Conservation (phyloP, 2,888 invertebrate genomes). For the Prosopocoilus inquinatus region DNA sequence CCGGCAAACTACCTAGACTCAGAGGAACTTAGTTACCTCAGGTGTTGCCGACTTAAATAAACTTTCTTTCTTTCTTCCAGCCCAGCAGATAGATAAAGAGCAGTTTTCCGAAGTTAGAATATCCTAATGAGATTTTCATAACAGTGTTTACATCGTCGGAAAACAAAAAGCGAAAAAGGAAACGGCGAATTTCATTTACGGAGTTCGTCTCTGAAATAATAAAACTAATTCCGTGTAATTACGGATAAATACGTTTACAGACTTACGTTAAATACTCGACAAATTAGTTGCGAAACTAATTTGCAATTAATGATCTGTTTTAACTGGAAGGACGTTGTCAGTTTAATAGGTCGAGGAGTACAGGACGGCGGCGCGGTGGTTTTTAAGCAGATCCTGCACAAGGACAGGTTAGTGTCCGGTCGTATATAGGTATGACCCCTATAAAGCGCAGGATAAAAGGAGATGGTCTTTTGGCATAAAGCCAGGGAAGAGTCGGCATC, state of each 20-base stretch:
- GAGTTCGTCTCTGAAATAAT: too few relatives aligned
- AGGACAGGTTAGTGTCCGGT: constrained; percentile 5
- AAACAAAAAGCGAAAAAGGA: too few relatives aligned
- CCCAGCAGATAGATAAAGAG: not conserved
- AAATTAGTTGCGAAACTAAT: not conserved
- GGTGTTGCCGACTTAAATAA: constrained; percentile 38
- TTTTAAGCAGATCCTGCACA: constrained; percentile 9
- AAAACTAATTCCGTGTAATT: too few relatives aligned
- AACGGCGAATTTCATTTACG: too few relatives aligned
- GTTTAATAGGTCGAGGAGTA: constrained; percentile 14
- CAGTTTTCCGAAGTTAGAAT: not conserved
- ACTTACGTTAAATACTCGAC: too few relatives aligned
- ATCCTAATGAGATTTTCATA: too few relatives aligned
- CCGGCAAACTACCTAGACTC: constrained; percentile 43
- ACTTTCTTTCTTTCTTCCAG: constrained; percentile 4
- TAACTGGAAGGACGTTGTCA: constrained; percentile 1
- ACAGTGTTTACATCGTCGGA: too few relatives aligned
- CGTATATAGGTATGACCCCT: constrained; percentile 4
- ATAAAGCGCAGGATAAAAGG: constrained; percentile 5
- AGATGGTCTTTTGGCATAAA: constrained; percentile 1
- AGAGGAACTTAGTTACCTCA: constrained; percentile 40
- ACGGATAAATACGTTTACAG: too few relatives aligned
- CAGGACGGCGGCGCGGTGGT: constrained; percentile 5
- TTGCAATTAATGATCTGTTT: not conserved
- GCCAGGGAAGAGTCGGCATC: not conserved